A percentile compares a stretch with the other conserved stretches of the same genome.
These are phyloP conservation scores for Artibeus lituratus DNA, from an alignment of 2,797 vertebrate species.

Conservation along the genomic window DNA sequence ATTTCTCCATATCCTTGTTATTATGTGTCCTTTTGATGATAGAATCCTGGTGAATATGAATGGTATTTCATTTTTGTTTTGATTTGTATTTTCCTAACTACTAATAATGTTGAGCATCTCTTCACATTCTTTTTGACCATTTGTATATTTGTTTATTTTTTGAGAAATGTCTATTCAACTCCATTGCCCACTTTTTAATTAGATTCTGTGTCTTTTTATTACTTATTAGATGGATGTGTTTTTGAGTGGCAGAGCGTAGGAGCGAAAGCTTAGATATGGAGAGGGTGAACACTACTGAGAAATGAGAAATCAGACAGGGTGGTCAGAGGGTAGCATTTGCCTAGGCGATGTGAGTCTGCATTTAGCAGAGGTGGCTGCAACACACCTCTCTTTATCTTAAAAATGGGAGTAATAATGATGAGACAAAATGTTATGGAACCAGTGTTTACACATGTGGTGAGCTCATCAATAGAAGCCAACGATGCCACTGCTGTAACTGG, in stretches of 20 bases:
- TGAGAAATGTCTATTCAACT: too few relatives aligned
- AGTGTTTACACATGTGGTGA: background rate
- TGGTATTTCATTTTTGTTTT: background rate
- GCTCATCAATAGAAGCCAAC: background rate
- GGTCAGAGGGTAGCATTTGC: background rate
- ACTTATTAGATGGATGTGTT: background rate
- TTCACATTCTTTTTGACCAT: too few relatives aligned
- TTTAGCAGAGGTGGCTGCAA: background rate
- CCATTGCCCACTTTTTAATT: too few relatives aligned
- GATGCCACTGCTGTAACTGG: background rate
- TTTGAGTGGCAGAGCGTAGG: background rate
- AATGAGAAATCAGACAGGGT: background rate
- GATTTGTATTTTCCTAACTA: background rate
- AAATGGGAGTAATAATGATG: background rate
- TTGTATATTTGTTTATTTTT: too few relatives aligned
- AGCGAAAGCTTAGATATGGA: background rate
- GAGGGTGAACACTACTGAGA: background rate
- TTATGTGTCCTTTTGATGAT: background rate
- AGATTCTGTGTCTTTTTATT: background rate
- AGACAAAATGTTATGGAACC: background rate
- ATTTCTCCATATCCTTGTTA: background rate
- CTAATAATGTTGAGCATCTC: background rate
- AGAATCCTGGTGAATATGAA: background rate
- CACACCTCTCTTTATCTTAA: background rate
- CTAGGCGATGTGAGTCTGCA: background rate